These are phyloP conservation scores for Stomatorhinus walkeri DNA, from an alignment of 2,797 vertebrate species.

Conservation along the genomic window DNA sequence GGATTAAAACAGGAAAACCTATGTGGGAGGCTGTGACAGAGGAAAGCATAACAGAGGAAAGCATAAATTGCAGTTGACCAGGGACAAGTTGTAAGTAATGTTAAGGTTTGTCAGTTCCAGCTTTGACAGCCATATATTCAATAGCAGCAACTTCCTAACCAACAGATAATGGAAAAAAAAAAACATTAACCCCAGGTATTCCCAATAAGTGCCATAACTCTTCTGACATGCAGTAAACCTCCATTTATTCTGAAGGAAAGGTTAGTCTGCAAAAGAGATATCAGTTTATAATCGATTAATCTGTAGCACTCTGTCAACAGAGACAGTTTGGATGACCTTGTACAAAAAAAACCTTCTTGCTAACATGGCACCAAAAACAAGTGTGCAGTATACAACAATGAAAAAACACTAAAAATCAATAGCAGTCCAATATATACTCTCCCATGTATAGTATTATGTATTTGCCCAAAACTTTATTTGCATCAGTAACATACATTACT, in stretches of 20 bases:
- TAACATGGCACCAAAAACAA: not conserved
- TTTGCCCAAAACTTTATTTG: not conserved
- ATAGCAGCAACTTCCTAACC: not conserved
- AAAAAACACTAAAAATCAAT: not conserved
- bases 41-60: not conserved
- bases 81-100: not conserved
- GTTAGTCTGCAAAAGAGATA: slow-evolving; percentile 9
- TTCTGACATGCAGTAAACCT: slow-evolving; percentile 18
- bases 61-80: not conserved
- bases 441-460: not conserved
- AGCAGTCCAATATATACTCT: not conserved
- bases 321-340: slow-evolving; percentile 21
- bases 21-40: not conserved
- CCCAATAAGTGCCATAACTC: slow-evolving; percentile 15
- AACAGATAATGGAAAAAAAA: slow-evolving; percentile 21
- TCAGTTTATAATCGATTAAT: slow-evolving; percentile 19
- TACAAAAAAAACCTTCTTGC: not conserved
- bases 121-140: not conserved
- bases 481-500: not conserved
- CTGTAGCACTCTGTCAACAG: slow-evolving; percentile 13
- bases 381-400: not conserved
- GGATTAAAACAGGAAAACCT: not conserved
- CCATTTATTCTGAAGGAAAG: slow-evolving; percentile 19
- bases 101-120: not conserved
- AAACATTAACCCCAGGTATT: slow-evolving; percentile 22